A percentile compares a stretch with the other conserved stretches of the same genome.
Evolutionary conservation across 1,140 invertebrate species (phyloP).

Genomic region (Oryzaephilus surinamensis): DNA sequence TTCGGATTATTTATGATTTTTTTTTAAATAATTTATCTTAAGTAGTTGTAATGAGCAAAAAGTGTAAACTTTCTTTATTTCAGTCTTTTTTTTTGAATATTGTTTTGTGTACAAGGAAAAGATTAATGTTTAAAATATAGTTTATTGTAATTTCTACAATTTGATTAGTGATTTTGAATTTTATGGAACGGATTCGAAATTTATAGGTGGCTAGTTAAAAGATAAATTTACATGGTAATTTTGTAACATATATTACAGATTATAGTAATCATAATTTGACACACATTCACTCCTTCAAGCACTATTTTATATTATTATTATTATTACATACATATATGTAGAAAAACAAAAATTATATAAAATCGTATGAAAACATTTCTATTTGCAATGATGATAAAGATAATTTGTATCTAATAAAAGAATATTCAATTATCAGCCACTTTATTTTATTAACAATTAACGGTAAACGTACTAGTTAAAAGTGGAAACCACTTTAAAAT

Average conservation of each 20-base stretch:
- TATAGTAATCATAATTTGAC: conserved; percentile 11
- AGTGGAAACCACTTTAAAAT: no score
- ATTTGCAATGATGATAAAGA: no score
- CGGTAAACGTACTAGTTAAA: no score
- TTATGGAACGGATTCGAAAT: conserved; percentile 15
- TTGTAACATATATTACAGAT: conserved; percentile 8
- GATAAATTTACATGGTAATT: conserved; percentile 7
- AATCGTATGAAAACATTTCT: no score
- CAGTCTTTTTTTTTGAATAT: not conserved
- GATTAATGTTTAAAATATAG: no score
- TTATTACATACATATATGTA: no score
- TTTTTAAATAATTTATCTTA: conserved; percentile 1
- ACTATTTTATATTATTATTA: no score
- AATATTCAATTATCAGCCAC: no score
- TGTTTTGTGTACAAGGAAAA: no score
- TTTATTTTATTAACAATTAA: no score
- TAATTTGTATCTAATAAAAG: no score
- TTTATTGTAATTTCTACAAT: not conserved
- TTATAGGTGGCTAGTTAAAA: conserved; percentile 11
- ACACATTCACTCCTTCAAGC: conserved; percentile 12
- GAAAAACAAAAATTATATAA: no score
- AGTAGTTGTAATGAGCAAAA: not conserved
- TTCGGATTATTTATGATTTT: not conserved
- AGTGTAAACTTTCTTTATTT: not conserved
- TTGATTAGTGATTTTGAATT: not conserved